These are phyloP conservation scores for Nyctibius grandis DNA, from an alignment of 2,797 vertebrate species.

Conservation along the genomic window DNA sequence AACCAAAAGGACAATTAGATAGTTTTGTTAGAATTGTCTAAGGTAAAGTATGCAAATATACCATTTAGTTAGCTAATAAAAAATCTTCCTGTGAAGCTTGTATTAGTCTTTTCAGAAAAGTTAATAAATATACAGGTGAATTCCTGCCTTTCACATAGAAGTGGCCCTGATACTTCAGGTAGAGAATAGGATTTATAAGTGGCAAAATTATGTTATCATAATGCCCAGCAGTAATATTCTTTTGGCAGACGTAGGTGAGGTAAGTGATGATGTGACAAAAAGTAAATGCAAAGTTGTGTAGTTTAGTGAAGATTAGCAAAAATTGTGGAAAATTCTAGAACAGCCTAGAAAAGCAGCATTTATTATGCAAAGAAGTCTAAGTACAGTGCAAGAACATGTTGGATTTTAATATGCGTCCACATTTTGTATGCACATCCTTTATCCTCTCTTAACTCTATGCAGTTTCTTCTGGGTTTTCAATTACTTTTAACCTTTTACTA, in stretches of 20 bases:
- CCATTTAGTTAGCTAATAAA: neutral
- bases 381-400: neutral
- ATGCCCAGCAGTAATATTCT: neutral
- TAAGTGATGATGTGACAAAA: neutral
- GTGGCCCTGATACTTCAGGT: neutral
- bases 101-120: neutral
- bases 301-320: neutral
- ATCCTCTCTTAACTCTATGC: neutral
- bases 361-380: neutral
- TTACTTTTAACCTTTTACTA: neutral
- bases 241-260: neutral
- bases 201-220: neutral
- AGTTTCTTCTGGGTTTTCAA: neutral
- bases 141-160: neutral
- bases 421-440: neutral
- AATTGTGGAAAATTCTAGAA: neutral
- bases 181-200: neutral
- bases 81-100: neutral
- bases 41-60: neutral
- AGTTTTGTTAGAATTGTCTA: neutral
- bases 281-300: neutral
- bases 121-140: neutral
- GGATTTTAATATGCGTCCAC: neutral
- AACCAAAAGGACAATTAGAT: neutral
- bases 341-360: neutral